Conservation (phyloP, 2,888 invertebrate species). For the Ectemnius cavifrons region DNA sequence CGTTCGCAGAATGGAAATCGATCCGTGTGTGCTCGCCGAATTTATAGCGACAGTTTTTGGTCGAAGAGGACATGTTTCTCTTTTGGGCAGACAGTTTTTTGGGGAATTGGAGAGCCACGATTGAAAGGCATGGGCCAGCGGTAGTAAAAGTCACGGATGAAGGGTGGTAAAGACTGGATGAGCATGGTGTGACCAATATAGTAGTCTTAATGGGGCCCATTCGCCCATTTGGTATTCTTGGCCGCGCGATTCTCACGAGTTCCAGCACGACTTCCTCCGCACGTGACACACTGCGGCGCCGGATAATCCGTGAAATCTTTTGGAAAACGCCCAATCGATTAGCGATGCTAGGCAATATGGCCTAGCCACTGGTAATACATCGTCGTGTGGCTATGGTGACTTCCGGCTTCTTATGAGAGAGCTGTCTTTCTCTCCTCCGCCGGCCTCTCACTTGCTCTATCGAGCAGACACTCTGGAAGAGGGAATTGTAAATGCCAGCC, state of each 20-base stretch:
- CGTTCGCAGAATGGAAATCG: conserved; percentile 3
- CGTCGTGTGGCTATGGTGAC: conserved; percentile 22
- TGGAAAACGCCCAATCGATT: conserved; percentile 53
- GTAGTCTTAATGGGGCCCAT: not conserved
- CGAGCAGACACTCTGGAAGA: not conserved
- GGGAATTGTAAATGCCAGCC: conserved; percentile 63
- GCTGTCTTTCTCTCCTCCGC: not conserved
- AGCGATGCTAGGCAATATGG: conserved; percentile 42
- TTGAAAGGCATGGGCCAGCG: too few species aligned
- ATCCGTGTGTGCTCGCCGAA: not conserved
- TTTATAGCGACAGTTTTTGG: too few species aligned
- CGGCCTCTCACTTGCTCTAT: not conserved
- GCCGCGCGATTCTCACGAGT: conserved; percentile 20
- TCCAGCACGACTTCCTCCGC: conserved; percentile 47
- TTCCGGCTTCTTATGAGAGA: conserved; percentile 53
- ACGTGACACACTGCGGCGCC: conserved; percentile 30
- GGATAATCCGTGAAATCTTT: conserved; percentile 33
- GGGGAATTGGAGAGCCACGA: too few species aligned
- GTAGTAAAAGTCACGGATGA: not conserved
- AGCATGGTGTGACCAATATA: not conserved
- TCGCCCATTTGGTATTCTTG: conserved; percentile 42
- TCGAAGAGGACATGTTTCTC: too few species aligned
- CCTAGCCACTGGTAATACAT: conserved; percentile 34
- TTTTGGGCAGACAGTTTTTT: too few species aligned
- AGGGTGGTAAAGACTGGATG: conserved; percentile 2